phyloP scores from a whole-genome alignment of 2,797 vertebrate genomes.

The Accipiter minullus region DNA sequence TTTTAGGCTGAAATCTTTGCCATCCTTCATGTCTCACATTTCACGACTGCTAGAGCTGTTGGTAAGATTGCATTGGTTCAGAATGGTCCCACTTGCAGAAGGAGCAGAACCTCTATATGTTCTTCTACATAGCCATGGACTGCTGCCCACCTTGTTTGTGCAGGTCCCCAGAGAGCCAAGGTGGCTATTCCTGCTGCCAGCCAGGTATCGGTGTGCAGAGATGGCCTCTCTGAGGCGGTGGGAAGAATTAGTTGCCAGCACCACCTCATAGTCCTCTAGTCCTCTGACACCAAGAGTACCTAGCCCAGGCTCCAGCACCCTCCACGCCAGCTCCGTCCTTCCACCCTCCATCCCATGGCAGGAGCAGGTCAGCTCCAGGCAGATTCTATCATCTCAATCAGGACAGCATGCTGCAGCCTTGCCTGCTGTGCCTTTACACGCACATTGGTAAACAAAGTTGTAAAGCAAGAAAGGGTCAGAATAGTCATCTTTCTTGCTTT shows the following conservation, averaged over 20 bases:
- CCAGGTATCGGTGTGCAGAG: not conserved
- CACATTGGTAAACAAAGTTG: not conserved
- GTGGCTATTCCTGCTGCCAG: not conserved
- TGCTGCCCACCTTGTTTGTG: not conserved
- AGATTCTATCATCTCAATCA: not conserved
- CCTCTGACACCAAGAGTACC: not conserved
- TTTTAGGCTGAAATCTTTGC: not conserved
- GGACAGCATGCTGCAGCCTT: not conserved
- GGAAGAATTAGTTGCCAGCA: not conserved
- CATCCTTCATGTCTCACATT: not conserved
- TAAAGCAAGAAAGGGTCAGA: not conserved
- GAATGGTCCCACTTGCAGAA: not conserved
- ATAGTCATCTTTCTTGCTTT: not conserved
- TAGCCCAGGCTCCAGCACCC: accelerated
- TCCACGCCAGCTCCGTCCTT: not conserved
- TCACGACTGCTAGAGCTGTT: not conserved
- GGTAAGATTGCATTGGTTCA: not conserved
- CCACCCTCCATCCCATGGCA: not conserved
- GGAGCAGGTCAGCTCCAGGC: not conserved
- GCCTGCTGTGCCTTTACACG: not conserved
- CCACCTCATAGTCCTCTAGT: not conserved
- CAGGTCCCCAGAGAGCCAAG: not conserved
- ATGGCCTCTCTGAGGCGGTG: not conserved
- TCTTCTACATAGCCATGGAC: not conserved
- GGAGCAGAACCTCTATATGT: not conserved